A percentile compares a stretch with the other conserved stretches of the same genome.
phyloP scores from a whole-genome alignment of 2,888 invertebrate genomes.

The Lottia scabra region DNA sequence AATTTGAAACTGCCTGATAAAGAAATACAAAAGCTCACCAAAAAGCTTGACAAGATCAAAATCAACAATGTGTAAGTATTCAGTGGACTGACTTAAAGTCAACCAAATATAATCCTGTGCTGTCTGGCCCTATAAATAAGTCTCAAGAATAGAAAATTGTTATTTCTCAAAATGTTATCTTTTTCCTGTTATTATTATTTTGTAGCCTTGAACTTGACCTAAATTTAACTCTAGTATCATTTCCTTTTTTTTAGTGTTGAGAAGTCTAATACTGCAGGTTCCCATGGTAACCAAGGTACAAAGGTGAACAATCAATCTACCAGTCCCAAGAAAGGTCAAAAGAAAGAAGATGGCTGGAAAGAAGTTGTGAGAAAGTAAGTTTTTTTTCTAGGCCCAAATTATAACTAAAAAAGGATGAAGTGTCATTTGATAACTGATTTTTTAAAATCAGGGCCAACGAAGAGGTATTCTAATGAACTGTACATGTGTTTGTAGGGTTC shows the following conservation, averaged over 20 bases:
- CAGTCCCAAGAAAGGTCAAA: conserved; percentile 64
- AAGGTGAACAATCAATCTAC: conserved; percentile 31
- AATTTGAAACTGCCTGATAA: conserved; percentile 45
- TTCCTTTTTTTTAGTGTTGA: not conserved
- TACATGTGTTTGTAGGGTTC: not conserved
- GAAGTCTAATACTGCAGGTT: not conserved
- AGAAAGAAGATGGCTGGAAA: conserved; percentile 92
- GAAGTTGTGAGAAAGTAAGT: conserved; percentile 89
- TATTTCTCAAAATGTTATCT: no score
- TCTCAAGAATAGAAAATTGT: no score
- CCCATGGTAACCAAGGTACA: not conserved
- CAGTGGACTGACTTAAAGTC: not conserved
- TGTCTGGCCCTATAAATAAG: not conserved
- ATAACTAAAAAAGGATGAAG: no score
- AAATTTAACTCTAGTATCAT: no score
- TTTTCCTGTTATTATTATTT: no score
- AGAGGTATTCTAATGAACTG: not conserved
- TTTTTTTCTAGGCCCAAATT: not conserved
- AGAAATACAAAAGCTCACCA: conserved; percentile 52
- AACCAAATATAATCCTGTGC: not conserved
- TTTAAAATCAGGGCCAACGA: no score
- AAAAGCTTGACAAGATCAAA: conserved; percentile 50
- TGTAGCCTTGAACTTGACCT: no score
- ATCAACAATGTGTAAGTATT: conserved; percentile 38
- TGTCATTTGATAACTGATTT: no score